Base-by-base conservation (phyloP, 2,888 invertebrate genomes). In the Diogma glabrata region DNA sequence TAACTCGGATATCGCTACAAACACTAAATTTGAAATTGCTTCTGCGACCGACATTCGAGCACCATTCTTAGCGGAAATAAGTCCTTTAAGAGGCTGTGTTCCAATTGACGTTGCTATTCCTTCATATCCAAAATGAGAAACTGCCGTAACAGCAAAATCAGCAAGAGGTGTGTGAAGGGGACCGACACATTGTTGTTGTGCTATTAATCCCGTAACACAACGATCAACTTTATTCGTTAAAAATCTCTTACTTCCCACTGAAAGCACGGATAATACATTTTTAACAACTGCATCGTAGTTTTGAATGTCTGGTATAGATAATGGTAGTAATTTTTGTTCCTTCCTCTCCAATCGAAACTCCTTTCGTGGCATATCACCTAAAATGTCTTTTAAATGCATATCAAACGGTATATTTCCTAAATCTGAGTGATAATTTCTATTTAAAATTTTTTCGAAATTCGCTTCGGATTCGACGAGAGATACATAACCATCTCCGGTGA, bases 121-220 rank as follows among this genome's bases (percentile, higher is more conserved):
- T 52, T 81, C 80, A 67, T 74, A 77, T 54, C 82, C 84, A 64
- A 85, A 85, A 67, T 92, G 82, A 0, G 93, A 89, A 22, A 95
- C 75, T 0, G 93, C 90, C 5, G 86, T 82, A 47, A 96, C 83
- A 1, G 91, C 96, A 54, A 87, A 94, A 70, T 99, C 94, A 0
- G 96, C 90, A 4, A 97, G 72, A 0, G 99, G 97, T 1, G 94
- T 92, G 67, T 97, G 97, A 1, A 97, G 71, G 0, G 96, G 95
- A 1, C 99, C 97, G 20, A 97, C 93, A 66, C 97, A 97, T 67
- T 99, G 99, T 63, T 99, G 97, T 67, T 96, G 96, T 0, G 93
- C 97, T 52, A 97, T 79, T 14, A 97, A 73, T 22, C 48, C 48
- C 2, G 92, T 87, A 8, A 97, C 96, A 65, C 94, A 95, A 38